Percentiles rank a stretch among this genome's conserved stretches.
Evolutionary conservation across 2,888 invertebrate genomes (phyloP).

Genomic region (Baccha elongata): DNA sequence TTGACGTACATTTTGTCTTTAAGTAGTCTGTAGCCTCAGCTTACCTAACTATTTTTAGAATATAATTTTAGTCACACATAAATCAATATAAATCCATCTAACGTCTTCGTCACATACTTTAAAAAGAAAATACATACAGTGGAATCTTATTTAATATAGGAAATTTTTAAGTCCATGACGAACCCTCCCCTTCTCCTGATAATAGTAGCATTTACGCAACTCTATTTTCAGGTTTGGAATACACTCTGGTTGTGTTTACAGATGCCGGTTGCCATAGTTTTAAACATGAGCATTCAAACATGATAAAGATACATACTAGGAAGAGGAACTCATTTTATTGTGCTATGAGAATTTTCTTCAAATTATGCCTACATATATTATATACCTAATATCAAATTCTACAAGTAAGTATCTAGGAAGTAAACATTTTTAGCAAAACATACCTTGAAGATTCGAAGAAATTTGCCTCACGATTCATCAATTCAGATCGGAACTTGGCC

Average conservation of each 20-base stretch:
- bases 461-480: constrained; percentile 96
- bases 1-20: no score
- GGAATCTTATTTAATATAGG: not conserved
- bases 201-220: constrained; percentile 22
- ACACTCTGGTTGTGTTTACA: not conserved
- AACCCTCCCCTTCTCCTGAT: not conserved
- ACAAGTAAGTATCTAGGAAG: constrained; percentile 1
- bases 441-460: constrained; percentile 96
- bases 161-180: not conserved
- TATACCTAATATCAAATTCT: no score
- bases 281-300: not conserved
- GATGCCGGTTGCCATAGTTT: constrained; percentile 8
- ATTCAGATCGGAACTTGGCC: constrained; percentile 95
- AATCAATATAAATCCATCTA: constrained; percentile 12
- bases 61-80: not conserved
- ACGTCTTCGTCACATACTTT: not conserved
- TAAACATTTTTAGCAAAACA: constrained; percentile 56
- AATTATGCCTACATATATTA: not conserved
- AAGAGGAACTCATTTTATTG: constrained; percentile 7
- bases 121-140: not conserved
- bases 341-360: constrained; percentile 17
- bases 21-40: constrained; percentile 2
- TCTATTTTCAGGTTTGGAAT: constrained; percentile 2
- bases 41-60: constrained; percentile 4
- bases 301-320: not conserved